phyloP scores from a whole-genome alignment of 2,888 invertebrate species.

The Palloptera scutellata region DNA sequence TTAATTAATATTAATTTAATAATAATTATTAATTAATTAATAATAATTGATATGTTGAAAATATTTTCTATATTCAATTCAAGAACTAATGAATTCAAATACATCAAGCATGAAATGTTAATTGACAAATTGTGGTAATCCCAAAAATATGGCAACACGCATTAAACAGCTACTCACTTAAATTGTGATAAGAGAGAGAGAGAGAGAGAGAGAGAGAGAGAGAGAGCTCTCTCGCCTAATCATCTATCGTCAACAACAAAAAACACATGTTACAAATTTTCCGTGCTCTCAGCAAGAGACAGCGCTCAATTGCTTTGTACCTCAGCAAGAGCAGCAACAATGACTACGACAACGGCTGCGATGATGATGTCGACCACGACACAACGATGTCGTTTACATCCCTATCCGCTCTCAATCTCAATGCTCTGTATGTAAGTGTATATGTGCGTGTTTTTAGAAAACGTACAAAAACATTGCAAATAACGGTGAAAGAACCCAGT shows the following conservation, averaged over 20 bases:
- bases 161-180: too few species aligned
- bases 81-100: too few species aligned
- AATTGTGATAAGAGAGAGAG: too few species aligned
- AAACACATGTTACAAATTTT: conserved; percentile 11
- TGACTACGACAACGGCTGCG: too few species aligned
- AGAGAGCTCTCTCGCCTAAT: neutral
- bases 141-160: too few species aligned
- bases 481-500: conserved; percentile 51
- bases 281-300: neutral
- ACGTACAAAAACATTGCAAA: conserved; percentile 40
- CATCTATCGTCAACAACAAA: neutral
- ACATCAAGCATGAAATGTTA: too few species aligned
- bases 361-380: neutral
- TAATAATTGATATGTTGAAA: too few species aligned
- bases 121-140: too few species aligned
- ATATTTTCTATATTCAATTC: too few species aligned
- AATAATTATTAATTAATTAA: too few species aligned
- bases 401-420: neutral
- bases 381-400: conserved; percentile 11
- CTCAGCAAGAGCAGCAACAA: neutral
- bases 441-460: conserved; percentile 21
- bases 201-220: too few species aligned
- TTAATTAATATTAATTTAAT: too few species aligned
- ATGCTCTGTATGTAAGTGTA: neutral
- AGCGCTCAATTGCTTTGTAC: neutral